Conservation (phyloP, 1,140 invertebrate genomes). For the Eulimnadia texana region DNA sequence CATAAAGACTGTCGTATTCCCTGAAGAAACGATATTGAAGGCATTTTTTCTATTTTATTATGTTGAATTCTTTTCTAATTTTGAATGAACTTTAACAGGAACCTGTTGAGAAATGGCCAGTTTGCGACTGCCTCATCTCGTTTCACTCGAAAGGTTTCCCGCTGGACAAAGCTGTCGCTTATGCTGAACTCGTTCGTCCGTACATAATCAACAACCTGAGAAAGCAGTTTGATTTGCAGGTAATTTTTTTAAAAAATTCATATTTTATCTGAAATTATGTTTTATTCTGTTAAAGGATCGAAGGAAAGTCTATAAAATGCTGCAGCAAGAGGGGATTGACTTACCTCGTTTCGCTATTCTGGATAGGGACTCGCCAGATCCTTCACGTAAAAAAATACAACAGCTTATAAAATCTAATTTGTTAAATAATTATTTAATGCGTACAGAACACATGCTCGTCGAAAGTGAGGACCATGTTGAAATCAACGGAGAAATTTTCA, state of each 20-base stretch:
- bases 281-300: slow-evolving; percentile 52
- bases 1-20: slow-evolving; percentile 82
- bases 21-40: slow-evolving; percentile 85
- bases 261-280: not conserved
- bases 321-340: slow-evolving; percentile 88
- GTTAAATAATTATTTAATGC: not conserved
- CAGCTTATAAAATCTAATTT: not conserved
- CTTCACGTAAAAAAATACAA: slow-evolving; percentile 51
- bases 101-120: slow-evolving; percentile 94
- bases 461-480: slow-evolving; percentile 98
- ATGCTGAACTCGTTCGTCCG: slow-evolving; percentile 82
- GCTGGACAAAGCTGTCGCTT: slow-evolving; percentile 93
- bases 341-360: slow-evolving; percentile 95
- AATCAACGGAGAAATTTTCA: slow-evolving; percentile 91
- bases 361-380: slow-evolving; percentile 80
- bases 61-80: not conserved
- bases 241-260: slow-evolving; percentile 23
- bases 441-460: slow-evolving; percentile 65
- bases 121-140: slow-evolving; percentile 93
- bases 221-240: slow-evolving; percentile 95
- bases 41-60: slow-evolving; percentile 30
- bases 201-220: slow-evolving; percentile 97
- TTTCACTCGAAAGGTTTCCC: slow-evolving; percentile 98
- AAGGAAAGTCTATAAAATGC: slow-evolving; percentile 83
- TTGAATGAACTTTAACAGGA: slow-evolving; percentile 49